A percentile compares a stretch with the other conserved stretches of the same genome.
These are phyloP conservation scores for Buathra laborator DNA, from an alignment of 2,888 invertebrate genomes.

Conservation along the genomic window DNA sequence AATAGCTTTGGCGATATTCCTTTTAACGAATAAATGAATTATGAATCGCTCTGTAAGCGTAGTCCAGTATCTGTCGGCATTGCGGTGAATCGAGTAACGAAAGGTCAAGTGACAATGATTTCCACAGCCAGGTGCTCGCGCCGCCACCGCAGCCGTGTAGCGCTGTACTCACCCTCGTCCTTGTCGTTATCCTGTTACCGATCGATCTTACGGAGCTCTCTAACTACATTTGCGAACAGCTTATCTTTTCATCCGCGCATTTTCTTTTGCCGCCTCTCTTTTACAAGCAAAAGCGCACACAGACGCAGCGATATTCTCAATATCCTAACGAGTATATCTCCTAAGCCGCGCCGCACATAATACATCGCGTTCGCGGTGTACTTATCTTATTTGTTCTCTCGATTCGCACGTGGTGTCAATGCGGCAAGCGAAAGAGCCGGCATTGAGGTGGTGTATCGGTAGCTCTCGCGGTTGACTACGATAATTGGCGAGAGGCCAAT, in stretches of 20 bases:
- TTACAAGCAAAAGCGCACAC: background rate
- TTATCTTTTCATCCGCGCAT: conserved; percentile 65
- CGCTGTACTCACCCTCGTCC: conserved; percentile 57
- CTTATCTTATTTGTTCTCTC: background rate
- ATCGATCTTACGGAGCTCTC: conserved; percentile 64
- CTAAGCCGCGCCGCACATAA: conserved; percentile 21
- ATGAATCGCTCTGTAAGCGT: conserved; percentile 58
- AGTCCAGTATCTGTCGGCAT: conserved; percentile 44
- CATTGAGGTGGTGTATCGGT: conserved; percentile 53
- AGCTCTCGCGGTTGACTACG: conserved; percentile 61
- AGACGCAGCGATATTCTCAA: background rate
- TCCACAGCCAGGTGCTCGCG: conserved; percentile 70
- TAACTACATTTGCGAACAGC: conserved; percentile 49
- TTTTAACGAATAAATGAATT: conserved; percentile 10
- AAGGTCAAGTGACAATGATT: conserved; percentile 74
- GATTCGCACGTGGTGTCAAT: conserved; percentile 46
- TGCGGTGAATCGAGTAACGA: conserved; percentile 61
- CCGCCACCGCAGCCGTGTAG: conserved; percentile 47
- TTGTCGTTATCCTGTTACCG: conserved; percentile 68
- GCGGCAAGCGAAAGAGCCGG: conserved; percentile 13
- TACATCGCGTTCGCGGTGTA: conserved; percentile 10
- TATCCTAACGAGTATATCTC: conserved; percentile 3
- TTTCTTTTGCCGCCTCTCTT: conserved; percentile 26
- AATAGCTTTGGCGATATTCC: background rate
- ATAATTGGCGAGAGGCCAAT: conserved; percentile 78